A percentile compares a stretch with the other conserved stretches of the same genome.
Conservation (phyloP, 2,113 vertebrate genomes). For the Procavia capensis region DNA sequence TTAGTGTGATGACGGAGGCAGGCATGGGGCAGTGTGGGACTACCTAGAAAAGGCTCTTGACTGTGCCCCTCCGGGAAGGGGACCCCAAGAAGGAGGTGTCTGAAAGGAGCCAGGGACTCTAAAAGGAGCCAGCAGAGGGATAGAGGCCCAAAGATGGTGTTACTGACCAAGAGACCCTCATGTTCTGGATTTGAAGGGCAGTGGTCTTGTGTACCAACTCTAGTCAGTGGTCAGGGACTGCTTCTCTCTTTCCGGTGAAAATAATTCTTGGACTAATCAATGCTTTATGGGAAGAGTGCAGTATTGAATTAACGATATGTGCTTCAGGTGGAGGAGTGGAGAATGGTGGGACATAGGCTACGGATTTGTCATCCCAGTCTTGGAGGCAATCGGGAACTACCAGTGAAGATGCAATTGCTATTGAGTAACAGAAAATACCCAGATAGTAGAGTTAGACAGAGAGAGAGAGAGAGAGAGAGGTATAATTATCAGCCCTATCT, state of each 20-base stretch:
- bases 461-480: too few relatives aligned
- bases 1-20: background rate
- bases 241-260: background rate
- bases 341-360: background rate
- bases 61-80: accelerated
- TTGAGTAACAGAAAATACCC: background rate
- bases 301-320: background rate
- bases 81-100: background rate
- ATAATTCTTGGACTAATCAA: background rate
- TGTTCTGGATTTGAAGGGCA: background rate
- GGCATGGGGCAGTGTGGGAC: background rate
- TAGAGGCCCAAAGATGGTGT: accelerated
- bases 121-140: background rate
- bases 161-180: background rate
- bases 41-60: background rate
- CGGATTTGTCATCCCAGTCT: background rate
- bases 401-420: background rate
- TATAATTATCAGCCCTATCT: background rate
- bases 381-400: too few relatives aligned
- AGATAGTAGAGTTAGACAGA: background rate
- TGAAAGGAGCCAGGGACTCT: too few relatives aligned
- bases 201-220: background rate
- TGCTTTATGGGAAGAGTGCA: background rate
- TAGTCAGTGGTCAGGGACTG: background rate
- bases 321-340: background rate